Evolutionary conservation across 2,113 vertebrate genomes (phyloP).

Genomic region (Chelonoidis abingdonii): DNA sequence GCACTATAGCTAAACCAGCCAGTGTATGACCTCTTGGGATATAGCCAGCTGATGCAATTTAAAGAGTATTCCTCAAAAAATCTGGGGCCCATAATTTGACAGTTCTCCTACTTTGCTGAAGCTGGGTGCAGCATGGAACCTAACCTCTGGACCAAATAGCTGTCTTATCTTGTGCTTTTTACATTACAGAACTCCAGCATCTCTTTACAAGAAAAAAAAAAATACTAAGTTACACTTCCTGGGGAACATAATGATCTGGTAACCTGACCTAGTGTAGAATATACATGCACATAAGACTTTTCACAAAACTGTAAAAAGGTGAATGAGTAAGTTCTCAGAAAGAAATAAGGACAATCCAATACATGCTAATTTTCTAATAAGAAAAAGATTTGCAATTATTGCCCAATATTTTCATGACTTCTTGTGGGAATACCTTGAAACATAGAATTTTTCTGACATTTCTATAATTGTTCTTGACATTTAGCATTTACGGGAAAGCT

Average conservation of each 20-base stretch:
- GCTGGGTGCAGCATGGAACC: not conserved
- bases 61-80: not conserved
- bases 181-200: not conserved
- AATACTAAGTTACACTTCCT: not conserved
- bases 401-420: not conserved
- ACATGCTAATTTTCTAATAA: not conserved
- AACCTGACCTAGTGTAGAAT: not conserved
- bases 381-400: not conserved
- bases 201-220: not conserved
- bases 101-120: not conserved
- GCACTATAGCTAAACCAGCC: not conserved
- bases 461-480: constrained; percentile 11
- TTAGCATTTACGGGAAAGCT: not conserved
- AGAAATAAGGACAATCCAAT: not conserved
- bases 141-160: not conserved
- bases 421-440: not conserved
- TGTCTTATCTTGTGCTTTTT: too few species aligned
- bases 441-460: not conserved
- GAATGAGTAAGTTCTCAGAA: not conserved
- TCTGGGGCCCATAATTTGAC: too few species aligned
- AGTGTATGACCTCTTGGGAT: not conserved
- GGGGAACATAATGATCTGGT: not conserved
- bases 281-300: not conserved
- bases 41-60: not conserved
- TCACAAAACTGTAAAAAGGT: not conserved